Percentiles rank a stretch among this genome's conserved stretches.
Evolutionary conservation across 2,888 invertebrate species (phyloP).

Genomic region (Lasioglossum figueresi): DNA sequence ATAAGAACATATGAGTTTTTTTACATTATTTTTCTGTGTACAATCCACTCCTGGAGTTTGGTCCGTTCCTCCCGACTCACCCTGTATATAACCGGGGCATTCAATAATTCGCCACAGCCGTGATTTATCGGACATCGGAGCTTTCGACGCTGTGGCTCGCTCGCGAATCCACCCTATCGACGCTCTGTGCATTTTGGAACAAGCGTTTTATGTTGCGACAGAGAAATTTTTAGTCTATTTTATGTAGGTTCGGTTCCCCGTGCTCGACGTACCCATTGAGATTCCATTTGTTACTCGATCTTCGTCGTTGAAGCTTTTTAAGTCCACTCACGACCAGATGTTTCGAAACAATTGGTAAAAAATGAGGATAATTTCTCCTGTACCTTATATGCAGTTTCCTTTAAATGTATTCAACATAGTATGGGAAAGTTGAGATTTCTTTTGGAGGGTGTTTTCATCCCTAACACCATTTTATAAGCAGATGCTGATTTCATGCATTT

Average conservation of each 20-base stretch:
- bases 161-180: neutral
- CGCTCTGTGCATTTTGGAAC: neutral
- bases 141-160: neutral
- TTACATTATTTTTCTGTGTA: too few relatives aligned
- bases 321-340: neutral
- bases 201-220: neutral
- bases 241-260: neutral
- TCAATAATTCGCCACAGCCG: constrained; percentile 39
- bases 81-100: constrained; percentile 34
- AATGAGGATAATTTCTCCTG: neutral
- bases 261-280: neutral
- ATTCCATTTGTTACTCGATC: neutral
- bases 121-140: constrained; percentile 15
- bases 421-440: too few relatives aligned
- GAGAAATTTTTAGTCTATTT: neutral
- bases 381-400: neutral
- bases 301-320: neutral
- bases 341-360: neutral
- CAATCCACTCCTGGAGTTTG: too few relatives aligned
- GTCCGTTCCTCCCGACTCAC: too few relatives aligned
- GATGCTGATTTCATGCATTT: too few relatives aligned
- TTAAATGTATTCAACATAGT: neutral
- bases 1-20: too few relatives aligned
- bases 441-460: too few relatives aligned
- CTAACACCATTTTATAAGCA: too few relatives aligned